Evolutionary conservation across 1,140 invertebrate species (phyloP), one percentile per base, ranked within the genome.

Genomic region (Pteromalus puparum): DNA sequence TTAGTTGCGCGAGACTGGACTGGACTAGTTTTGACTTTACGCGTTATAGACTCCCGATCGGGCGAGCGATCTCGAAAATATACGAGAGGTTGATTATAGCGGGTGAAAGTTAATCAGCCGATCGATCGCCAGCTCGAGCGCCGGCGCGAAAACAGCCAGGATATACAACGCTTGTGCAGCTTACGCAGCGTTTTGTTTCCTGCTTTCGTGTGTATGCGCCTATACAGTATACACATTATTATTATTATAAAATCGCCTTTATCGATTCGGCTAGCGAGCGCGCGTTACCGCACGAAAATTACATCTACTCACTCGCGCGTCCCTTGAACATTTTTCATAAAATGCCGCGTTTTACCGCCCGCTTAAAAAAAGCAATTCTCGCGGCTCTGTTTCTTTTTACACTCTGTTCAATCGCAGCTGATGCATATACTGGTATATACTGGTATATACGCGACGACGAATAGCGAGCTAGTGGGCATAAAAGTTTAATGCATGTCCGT

Each of bases 81-180:
- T 34, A 53, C 1, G 48, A 53, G 48, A 53, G 21, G 21, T 7
- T 74, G 73, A 84, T 86, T 70, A 82, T 83, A 73, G 75, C 86
- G 81, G 77, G 70, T 80, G 61, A 83, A 83, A 83, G 73, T 83
- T 77, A 77, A 76, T 68, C 68, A 82, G 73, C 24, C 73, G 53
- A 83, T 83, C 74, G 74, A 83, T 83, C 65, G 74, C 3, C 24
- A 1, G 13, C 10, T 34, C n/a, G n/a, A n/a, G n/a, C n/a, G n/a
- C n/a, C n/a, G n/a, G n/a, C n/a, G n/a, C n/a, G n/a, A n/a, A n/a
- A n/a, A n/a, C n/a, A 30, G 30, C 30, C 30, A 30, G 30, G 30
- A 30, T 34, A n/a, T n/a, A n/a, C n/a, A 34, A 34, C 30, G 30
- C 30, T 1, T 24, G 15, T 1, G n/a, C 34, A 34, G 53, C 24